Evolutionary conservation across 1,140 invertebrate species (phyloP), one percentile per base, ranked within the genome.

Genomic region (Lepidurus packardi): DNA sequence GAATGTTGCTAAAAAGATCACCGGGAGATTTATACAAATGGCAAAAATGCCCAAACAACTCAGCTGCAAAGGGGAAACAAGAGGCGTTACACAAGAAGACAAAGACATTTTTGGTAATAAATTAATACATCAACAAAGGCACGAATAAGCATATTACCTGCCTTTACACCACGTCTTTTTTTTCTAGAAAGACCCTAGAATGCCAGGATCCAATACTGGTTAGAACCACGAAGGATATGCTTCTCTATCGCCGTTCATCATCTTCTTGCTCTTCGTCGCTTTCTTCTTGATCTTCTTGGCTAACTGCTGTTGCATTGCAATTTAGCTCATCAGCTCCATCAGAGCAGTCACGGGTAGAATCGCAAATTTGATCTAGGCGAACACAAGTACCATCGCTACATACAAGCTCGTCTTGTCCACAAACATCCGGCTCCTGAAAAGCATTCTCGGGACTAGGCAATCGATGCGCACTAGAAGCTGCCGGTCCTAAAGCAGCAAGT

Each of bases 401-500:
- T 0, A 79, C 81, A 77, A 87, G 85, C 76, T 86, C 47, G 79
- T 89, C 76, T 16, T 77, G 0, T 82, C 83, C 79, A 79, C 80
- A 79, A 13, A 74, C 24, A 65, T 77, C 47, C 45, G 42, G 25
- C 44, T 65, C 53, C 7, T 65, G 9, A 11, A 77, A 45, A 77
- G 11, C 10, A 10, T 75, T 16, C 47, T 47, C 44, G 10, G 90
- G 81, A 87, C 81, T 24, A 83, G 80, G 81, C 90, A 90, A 81
- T 90, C 89, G 5, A 44, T 43, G 11, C n/a, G 87, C 88, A 78
- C 86, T 86, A 78, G 90, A 89, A 0, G 85, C 25, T 24, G 77
- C 80, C 78, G 81, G 87, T 88, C 34, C 84, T 83, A 82, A 86
- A 87, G 79, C 88, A 44, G 24, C 83, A 82, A 78, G 13, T 10